Evolutionary conservation across 2,888 invertebrate genomes (phyloP).

Genomic region (Minunthozetes semirufus): DNA sequence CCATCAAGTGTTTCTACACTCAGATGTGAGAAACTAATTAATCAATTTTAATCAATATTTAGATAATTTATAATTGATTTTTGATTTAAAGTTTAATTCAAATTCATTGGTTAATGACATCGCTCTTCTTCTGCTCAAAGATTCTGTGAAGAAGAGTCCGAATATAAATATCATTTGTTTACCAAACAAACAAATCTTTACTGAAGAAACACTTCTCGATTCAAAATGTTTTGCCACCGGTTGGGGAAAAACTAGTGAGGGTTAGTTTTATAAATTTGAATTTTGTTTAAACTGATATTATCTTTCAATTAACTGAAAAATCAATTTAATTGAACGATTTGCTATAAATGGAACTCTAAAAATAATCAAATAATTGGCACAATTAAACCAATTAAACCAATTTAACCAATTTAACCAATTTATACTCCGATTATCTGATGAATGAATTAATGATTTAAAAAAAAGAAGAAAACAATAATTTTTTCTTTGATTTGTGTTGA

Average conservation of each 20-base stretch:
- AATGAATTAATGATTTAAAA: too few species aligned
- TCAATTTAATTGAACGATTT: too few species aligned
- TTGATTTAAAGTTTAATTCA: constrained; percentile 45
- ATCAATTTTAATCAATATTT: background rate
- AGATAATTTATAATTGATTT: background rate
- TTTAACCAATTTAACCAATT: too few species aligned
- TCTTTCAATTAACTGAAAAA: too few species aligned
- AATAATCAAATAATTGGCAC: too few species aligned
- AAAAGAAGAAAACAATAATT: background rate
- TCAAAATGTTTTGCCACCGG: constrained; percentile 49
- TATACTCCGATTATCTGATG: too few species aligned
- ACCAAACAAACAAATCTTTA: constrained; percentile 44
- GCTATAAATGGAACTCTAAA: too few species aligned
- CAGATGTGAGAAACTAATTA: constrained; percentile 20
- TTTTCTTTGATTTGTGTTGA: too few species aligned
- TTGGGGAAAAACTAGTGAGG: constrained; percentile 49
- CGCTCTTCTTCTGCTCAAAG: constrained; percentile 47
- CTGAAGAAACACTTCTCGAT: constrained; percentile 36
- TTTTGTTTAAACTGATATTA: too few species aligned
- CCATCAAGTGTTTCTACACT: constrained; percentile 42
- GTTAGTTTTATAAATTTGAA: constrained; percentile 42
- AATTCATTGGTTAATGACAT: constrained; percentile 48
- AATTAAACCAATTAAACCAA: too few species aligned
- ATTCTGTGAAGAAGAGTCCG: constrained; percentile 44
- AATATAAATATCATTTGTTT: constrained; percentile 49